These are phyloP conservation scores for Phyllostomus hastatus DNA, from an alignment of 2,113 vertebrate species.

Conservation along the genomic window DNA sequence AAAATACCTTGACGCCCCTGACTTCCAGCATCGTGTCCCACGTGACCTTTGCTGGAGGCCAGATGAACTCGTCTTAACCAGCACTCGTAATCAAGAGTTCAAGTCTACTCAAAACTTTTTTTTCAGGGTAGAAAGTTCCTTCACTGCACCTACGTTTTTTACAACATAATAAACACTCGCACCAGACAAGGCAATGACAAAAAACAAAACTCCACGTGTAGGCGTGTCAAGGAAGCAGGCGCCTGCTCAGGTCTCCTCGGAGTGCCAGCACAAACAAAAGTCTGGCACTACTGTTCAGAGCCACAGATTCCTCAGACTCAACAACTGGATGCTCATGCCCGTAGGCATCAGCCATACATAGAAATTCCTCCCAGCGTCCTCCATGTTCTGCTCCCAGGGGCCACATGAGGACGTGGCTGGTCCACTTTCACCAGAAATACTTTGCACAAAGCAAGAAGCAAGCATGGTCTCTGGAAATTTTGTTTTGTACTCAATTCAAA, in stretches of 20 bases:
- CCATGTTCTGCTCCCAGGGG: not conserved
- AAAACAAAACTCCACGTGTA: not conserved
- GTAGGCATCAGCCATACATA: not conserved
- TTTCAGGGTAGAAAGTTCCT: not conserved
- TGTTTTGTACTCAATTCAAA: not conserved
- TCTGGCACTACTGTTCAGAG: slow-evolving; percentile 39
- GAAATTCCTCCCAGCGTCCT: not conserved
- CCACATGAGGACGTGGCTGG: accelerated
- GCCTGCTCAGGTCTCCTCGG: not conserved
- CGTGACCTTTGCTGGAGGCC: not conserved
- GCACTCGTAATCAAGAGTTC: not conserved
- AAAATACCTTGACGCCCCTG: not conserved
- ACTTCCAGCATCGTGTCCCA: not conserved
- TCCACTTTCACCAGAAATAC: not conserved
- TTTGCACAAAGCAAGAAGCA: not conserved
- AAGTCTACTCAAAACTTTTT: slow-evolving; percentile 16
- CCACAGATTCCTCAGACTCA: not conserved
- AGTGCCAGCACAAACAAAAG: slow-evolving; percentile 51
- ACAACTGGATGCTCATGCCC: not conserved
- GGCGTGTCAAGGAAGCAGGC: not conserved
- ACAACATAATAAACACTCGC: slow-evolving; percentile 43
- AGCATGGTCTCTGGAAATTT: not conserved
- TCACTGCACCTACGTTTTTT: not conserved
- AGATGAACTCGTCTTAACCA: not conserved
- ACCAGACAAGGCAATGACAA: not conserved